Conservation (phyloP, 2,888 invertebrate genomes). For the Eristalis tenax region DNA sequence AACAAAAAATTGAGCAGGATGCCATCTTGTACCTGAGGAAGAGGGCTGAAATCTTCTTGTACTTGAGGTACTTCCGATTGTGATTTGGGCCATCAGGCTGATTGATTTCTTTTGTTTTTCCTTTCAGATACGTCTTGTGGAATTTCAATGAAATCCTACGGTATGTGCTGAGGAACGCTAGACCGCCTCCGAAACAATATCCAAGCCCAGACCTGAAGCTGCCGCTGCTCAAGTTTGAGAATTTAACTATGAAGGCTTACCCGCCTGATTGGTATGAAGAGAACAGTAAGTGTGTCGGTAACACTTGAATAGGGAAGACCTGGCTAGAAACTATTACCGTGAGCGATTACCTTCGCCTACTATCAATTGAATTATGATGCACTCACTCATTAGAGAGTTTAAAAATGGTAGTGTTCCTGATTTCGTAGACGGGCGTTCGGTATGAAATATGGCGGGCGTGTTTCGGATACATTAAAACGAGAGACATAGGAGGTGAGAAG, state of each 20-base stretch:
- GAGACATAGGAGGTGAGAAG: no score
- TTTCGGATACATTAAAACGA: no score
- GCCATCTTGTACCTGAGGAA: slow-evolving; percentile 74
- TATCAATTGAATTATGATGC: no score
- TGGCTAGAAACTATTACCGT: no score
- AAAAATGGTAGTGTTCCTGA: no score
- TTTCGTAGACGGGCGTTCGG: no score
- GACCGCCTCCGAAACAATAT: slow-evolving; percentile 74
- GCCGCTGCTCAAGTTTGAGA: slow-evolving; percentile 79
- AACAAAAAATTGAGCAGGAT: slow-evolving; percentile 73
- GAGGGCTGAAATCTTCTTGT: slow-evolving; percentile 76
- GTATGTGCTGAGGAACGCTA: slow-evolving; percentile 76
- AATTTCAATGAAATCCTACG: slow-evolving; percentile 77
- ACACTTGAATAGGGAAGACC: no score
- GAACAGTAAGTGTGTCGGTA: slow-evolving; percentile 74
- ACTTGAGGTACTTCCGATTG: slow-evolving; percentile 75
- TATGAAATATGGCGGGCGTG: no score
- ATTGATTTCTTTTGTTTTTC: neutral
- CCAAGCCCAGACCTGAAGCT: slow-evolving; percentile 78
- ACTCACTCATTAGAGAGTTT: no score
- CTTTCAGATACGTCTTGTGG: slow-evolving; percentile 76
- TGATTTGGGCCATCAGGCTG: neutral
- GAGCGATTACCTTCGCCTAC: no score
- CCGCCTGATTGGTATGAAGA: slow-evolving; percentile 78
- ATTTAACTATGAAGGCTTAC: slow-evolving; percentile 76